These are phyloP conservation scores for Rhagonycha lutea DNA, from an alignment of 2,888 invertebrate genomes.

Conservation along the genomic window DNA sequence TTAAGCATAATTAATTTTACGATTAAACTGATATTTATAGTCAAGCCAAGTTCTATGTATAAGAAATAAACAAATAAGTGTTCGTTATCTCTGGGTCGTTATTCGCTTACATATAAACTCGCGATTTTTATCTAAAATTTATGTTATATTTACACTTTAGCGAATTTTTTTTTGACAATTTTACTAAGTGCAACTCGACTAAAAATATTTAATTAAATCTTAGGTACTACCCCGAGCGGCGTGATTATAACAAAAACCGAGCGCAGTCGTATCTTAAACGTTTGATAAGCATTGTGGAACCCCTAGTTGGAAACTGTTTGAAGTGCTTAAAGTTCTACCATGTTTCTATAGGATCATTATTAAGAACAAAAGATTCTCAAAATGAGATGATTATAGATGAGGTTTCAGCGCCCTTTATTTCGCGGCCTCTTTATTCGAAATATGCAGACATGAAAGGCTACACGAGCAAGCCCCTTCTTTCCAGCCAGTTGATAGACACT, in stretches of 20 bases:
- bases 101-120: neutral
- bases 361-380: conserved; percentile 55
- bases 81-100: conserved; percentile 9
- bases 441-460: conserved; percentile 46
- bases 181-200: neutral
- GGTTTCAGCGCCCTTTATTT: conserved; percentile 45
- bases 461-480: conserved; percentile 22
- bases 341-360: conserved; percentile 50
- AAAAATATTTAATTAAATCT: conserved; percentile 27
- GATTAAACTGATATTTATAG: neutral
- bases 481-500: conserved; percentile 26
- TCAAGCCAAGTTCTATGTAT: neutral
- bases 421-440: conserved; percentile 38
- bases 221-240: conserved; percentile 8
- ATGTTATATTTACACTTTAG: neutral
- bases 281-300: conserved; percentile 26
- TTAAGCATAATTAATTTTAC: neutral
- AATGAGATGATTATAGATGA: conserved; percentile 56
- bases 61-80: conserved; percentile 16
- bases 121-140: neutral
- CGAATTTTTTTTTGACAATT: neutral
- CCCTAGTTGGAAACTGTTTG: conserved; percentile 27
- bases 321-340: conserved; percentile 30
- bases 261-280: conserved; percentile 14
- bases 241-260: conserved; percentile 29